These are phyloP conservation scores for Peromyscus attwateri DNA, from an alignment of 2,797 vertebrate genomes.

Conservation along the genomic window DNA sequence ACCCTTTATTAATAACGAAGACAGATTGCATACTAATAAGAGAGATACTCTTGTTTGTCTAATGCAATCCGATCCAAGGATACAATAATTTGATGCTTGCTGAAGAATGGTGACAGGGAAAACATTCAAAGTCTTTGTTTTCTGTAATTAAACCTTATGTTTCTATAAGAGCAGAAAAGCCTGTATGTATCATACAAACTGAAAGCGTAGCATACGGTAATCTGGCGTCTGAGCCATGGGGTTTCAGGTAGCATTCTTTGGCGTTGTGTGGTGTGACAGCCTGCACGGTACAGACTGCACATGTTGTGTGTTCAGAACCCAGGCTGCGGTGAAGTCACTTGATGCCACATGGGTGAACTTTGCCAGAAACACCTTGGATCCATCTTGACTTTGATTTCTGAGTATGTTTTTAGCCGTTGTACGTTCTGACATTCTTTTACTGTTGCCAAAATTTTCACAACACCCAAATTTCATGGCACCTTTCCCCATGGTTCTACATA, in stretches of 20 bases:
- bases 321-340: neutral
- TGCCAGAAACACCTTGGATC: neutral
- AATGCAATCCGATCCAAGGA: neutral
- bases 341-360: neutral
- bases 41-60: neutral
- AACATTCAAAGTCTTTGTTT: constrained; percentile 23
- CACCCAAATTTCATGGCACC: neutral
- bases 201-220: neutral
- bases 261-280: neutral
- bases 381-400: neutral
- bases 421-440: neutral
- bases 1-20: neutral
- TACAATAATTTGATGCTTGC: neutral
- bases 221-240: neutral
- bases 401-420: neutral
- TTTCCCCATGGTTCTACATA: neutral
- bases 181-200: neutral
- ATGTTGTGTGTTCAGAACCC: neutral
- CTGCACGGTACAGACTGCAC: neutral
- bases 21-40: neutral
- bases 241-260: neutral
- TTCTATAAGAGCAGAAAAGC: constrained; percentile 9
- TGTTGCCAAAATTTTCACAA: neutral
- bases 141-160: constrained; percentile 4
- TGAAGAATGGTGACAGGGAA: neutral